Evolutionary conservation across 2,888 invertebrate genomes (phyloP), one percentile per base, ranked within the genome.

Genomic region (Hipparchia sbordonii): DNA sequence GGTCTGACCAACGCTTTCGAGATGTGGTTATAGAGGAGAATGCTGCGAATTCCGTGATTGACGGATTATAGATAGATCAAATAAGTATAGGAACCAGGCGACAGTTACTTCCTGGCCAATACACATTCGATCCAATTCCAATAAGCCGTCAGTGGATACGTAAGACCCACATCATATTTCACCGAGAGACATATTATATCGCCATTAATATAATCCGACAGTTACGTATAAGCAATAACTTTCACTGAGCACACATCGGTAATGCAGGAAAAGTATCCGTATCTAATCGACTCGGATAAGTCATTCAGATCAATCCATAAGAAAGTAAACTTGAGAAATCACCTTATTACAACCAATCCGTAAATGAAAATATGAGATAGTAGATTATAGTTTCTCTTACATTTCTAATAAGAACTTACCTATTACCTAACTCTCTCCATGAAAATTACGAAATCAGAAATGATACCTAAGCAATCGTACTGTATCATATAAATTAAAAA

Each of bases 201-300:
- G 70, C 67, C 67, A 75, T 75, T 73, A 73, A 72, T 70, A 68
- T 70, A 73, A 73, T 71, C 71, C 65, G 68, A 66, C 71, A 68
- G 71, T 75, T 71, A 70, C 72, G 48, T 51, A 62, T 71, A 72
- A 72, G 71, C 57, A 54, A 72, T 74, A 62, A 79, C 80, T 81
- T 81, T 80, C 80, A 77, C 80, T 77, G 74, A 60, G 60, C 65
- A 67, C 66, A 77, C 77, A 80, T 79, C 80, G 78, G 78, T 72
- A 75, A 76, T 77, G 77, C 77, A 77, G 78, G 78, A 80, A 80
- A 74, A 74, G 63, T 70, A 69, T 76, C 77, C 78, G 74, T 81
- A 79, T 81, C 82, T 78, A 81, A 83, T 83, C 78, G 74, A 59
- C 54, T 70, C 68, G 33, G 78, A 77, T 80, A 77, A 77, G 74